Evolutionary conservation across 1,140 invertebrate genomes (phyloP).

Genomic region (Pectinophora gossypiella): DNA sequence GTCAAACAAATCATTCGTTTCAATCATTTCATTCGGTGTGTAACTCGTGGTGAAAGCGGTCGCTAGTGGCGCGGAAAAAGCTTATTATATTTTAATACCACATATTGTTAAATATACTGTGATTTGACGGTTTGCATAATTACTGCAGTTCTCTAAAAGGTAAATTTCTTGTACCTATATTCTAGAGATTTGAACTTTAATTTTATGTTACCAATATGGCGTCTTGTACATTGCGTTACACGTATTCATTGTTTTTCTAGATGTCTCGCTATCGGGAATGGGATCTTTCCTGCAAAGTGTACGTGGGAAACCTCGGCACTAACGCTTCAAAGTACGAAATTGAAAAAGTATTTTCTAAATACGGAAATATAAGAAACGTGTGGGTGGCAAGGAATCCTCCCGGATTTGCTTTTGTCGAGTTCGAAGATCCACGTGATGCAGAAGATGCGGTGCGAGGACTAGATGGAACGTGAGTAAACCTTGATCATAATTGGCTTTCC

Average conservation of each 20-base stretch:
- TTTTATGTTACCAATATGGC: constrained; percentile 26
- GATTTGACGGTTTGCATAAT: no score
- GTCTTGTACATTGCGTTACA: constrained; percentile 10
- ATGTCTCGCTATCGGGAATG: constrained; percentile 88
- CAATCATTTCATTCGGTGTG: no score
- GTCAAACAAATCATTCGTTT: no score
- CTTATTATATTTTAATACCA: no score
- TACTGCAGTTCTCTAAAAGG: no score
- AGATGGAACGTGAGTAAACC: constrained; percentile 92
- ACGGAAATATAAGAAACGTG: constrained; percentile 95
- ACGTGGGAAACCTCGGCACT: constrained; percentile 97
- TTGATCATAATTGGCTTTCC: background rate
- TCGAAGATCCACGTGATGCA: constrained; percentile 97
- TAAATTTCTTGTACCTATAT: no score
- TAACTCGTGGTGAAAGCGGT: no score
- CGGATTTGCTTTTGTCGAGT: constrained; percentile 98
- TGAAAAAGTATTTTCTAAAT: constrained; percentile 94
- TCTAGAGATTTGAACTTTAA: no score
- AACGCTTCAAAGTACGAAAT: constrained; percentile 94
- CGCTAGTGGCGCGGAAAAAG: no score
- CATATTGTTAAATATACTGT: no score
- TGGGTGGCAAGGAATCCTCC: constrained; percentile 97
- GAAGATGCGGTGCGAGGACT: constrained; percentile 97
- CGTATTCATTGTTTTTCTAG: constrained; percentile 28
- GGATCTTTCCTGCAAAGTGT: constrained; percentile 97